Percentiles rank a stretch among this genome's conserved stretches.
These are phyloP conservation scores for Sebastes minor DNA, from an alignment of 2,797 vertebrate species.

Conservation along the genomic window DNA sequence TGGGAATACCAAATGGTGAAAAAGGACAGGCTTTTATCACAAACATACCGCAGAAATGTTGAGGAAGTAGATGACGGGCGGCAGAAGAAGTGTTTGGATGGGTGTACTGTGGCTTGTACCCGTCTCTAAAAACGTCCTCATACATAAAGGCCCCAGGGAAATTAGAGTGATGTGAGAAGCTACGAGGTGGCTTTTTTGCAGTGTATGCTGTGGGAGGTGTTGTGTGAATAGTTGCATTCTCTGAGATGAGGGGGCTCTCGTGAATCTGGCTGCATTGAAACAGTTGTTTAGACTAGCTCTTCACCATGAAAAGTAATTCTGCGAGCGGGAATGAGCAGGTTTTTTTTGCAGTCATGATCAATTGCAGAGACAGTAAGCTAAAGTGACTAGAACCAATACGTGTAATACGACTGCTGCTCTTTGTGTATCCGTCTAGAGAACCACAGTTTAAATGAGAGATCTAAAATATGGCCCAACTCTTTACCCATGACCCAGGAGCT, in stretches of 20 bases:
- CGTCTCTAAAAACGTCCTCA: constrained; percentile 42
- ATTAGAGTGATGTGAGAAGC: constrained; percentile 58
- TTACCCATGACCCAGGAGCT: constrained; percentile 21
- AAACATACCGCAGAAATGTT: constrained; percentile 11
- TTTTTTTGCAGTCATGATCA: constrained; percentile 33
- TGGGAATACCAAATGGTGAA: constrained; percentile 43
- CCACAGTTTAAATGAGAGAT: neutral
- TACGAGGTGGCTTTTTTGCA: constrained; percentile 49
- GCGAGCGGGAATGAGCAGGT: constrained; percentile 27
- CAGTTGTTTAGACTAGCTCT: constrained; percentile 45
- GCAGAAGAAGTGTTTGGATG: constrained; percentile 27
- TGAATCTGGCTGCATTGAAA: constrained; percentile 39
- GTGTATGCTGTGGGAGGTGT: constrained; percentile 51
- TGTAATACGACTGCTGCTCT: neutral
- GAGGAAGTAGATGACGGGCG: constrained; percentile 16
- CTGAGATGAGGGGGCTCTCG: constrained; percentile 4
- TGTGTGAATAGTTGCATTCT: constrained; percentile 49
- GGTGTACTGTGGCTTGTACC: constrained; percentile 13
- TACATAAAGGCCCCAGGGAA: constrained; percentile 55
- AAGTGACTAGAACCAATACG: constrained; percentile 1
- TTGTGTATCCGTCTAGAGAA: constrained; percentile 1
- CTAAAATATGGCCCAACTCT: constrained; percentile 1
- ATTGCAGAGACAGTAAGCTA: constrained; percentile 5
- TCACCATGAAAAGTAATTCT: constrained; percentile 47
- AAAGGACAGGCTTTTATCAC: constrained; percentile 46